Percentiles rank a stretch among this genome's conserved stretches.
These are phyloP conservation scores for Probaryconus sp. DNA, from an alignment of 1,140 invertebrate genomes.

Conservation along the genomic window DNA sequence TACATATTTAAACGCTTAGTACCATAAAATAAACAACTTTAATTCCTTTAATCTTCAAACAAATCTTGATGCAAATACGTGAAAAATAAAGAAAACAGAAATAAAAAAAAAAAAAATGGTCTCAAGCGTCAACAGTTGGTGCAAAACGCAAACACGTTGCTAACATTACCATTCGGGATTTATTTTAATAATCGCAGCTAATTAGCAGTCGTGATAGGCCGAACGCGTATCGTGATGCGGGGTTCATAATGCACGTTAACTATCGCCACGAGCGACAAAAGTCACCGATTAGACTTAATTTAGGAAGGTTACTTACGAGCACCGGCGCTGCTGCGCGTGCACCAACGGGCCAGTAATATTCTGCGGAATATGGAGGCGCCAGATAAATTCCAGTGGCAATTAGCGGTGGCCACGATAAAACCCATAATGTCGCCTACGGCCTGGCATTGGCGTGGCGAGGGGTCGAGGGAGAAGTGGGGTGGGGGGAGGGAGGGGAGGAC, in stretches of 20 bases:
- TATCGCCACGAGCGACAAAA: slow-evolving; percentile 57
- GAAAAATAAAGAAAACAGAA: no score
- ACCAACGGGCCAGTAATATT: slow-evolving; percentile 62
- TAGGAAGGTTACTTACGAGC: slow-evolving; percentile 66
- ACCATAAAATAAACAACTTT: no score
- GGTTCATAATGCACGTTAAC: slow-evolving; percentile 45
- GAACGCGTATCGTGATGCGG: slow-evolving; percentile 23
- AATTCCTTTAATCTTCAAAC: no score
- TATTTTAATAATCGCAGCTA: slow-evolving; percentile 22
- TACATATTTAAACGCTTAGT: no score
- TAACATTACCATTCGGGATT: no score
- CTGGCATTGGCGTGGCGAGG: slow-evolving; percentile 23
- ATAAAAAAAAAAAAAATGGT: no score
- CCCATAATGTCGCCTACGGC: slow-evolving; percentile 63
- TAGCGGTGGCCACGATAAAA: slow-evolving; percentile 68
- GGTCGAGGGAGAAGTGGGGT: no score
- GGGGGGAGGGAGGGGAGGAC: slow-evolving; percentile 4
- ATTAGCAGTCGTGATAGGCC: slow-evolving; percentile 32
- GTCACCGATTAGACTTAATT: slow-evolving; percentile 68
- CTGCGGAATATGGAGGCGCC: slow-evolving; percentile 65
- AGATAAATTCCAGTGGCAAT: slow-evolving; percentile 70
- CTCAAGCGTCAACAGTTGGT: no score
- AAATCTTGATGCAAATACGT: no score
- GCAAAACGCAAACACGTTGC: no score
- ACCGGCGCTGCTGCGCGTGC: slow-evolving; percentile 35